phyloP scores from a whole-genome alignment of 2,888 invertebrate genomes.

The Torymus texanus region DNA sequence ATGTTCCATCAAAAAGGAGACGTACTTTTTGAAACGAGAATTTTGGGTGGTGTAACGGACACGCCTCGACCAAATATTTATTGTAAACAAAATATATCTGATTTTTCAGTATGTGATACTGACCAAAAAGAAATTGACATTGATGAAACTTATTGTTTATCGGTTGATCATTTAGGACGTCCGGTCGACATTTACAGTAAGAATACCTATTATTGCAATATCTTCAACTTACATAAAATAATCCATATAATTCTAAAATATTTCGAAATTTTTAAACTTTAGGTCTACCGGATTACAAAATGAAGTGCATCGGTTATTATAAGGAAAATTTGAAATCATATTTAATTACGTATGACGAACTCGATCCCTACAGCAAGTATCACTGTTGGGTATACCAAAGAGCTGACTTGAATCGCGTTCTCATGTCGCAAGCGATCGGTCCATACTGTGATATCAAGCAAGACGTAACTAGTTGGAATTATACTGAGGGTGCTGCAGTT shows the following conservation, averaged over 20 bases:
- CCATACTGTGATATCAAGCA: constrained; percentile 93
- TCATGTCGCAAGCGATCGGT: constrained; percentile 91
- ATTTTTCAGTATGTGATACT: constrained; percentile 95
- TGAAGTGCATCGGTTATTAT: constrained; percentile 99
- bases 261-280: constrained; percentile 31
- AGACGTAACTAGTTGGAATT: constrained; percentile 91
- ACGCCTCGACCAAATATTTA: constrained; percentile 94
- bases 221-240: neutral
- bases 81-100: constrained; percentile 95
- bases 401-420: constrained; percentile 91
- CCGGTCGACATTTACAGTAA: constrained; percentile 95
- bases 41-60: constrained; percentile 95
- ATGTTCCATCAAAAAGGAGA: constrained; percentile 95
- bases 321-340: constrained; percentile 98
- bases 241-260: neutral
- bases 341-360: constrained; percentile 95
- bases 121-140: constrained; percentile 96
- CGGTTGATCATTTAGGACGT: constrained; percentile 95
- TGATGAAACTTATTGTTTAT: constrained; percentile 96
- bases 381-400: constrained; percentile 99
- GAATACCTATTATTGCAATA: constrained; percentile 53
- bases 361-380: constrained; percentile 96
- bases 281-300: constrained; percentile 94
- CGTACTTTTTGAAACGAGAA: constrained; percentile 92
- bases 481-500: constrained; percentile 94